Evolutionary conservation across 2,888 invertebrate genomes (phyloP).

Genomic region (Cremastinae sp.): DNA sequence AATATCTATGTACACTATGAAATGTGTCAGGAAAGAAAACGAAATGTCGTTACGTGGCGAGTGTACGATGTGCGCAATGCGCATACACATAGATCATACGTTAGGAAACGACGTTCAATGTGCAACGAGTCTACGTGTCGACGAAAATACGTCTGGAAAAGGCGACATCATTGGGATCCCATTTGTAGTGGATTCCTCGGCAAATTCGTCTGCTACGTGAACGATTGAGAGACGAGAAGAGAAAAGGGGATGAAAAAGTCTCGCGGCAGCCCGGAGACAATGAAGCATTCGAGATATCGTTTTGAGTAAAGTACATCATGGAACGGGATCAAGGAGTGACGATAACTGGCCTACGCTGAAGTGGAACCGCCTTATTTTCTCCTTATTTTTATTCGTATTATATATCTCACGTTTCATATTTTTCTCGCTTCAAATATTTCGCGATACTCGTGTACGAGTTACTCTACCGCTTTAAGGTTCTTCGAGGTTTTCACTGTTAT

Average conservation of each 20-base stretch:
- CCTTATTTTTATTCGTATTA: conserved; percentile 12
- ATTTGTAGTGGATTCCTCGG: conserved; percentile 71
- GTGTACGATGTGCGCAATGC: conserved; percentile 60
- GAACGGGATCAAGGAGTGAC: conserved; percentile 49
- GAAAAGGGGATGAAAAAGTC: conserved; percentile 11
- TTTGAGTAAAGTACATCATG: conserved; percentile 56
- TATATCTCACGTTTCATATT: conserved; percentile 17
- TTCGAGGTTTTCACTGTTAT: background rate
- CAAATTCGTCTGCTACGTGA: conserved; percentile 69
- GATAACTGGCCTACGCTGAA: conserved; percentile 50
- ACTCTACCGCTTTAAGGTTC: no score
- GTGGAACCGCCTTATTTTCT: conserved; percentile 18
- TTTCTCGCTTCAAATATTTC: conserved; percentile 21
- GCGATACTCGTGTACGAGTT: background rate
- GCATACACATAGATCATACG: conserved; percentile 60
- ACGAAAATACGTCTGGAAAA: conserved; percentile 52
- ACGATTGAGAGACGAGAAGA: conserved; percentile 39
- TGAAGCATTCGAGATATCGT: conserved; percentile 54
- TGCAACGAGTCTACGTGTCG: conserved; percentile 26
- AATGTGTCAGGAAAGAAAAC: conserved; percentile 37
- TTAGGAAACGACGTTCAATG: conserved; percentile 13
- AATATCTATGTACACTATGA: conserved; percentile 30
- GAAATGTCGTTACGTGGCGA: conserved; percentile 49
- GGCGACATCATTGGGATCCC: conserved; percentile 59
- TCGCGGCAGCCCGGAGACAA: conserved; percentile 16